Percentiles rank a stretch among this genome's conserved stretches.
These are phyloP conservation scores for Alexandromys fortis DNA, from an alignment of 2,113 vertebrate species.

Conservation along the genomic window DNA sequence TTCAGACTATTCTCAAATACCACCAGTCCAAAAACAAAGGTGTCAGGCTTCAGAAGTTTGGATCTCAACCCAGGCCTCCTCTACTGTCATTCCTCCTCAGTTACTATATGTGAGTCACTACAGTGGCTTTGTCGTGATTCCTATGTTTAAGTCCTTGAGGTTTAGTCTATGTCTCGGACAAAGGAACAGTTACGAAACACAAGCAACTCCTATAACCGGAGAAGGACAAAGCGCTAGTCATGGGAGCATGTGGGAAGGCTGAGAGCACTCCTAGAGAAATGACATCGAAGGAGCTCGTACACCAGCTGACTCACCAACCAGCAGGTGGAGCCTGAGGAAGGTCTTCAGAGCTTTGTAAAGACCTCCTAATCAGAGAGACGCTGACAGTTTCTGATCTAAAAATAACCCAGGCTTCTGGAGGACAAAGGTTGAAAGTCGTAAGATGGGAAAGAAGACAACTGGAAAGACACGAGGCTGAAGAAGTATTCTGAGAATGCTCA, in stretches of 20 bases:
- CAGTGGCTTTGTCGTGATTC: neutral
- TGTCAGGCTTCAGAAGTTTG: neutral
- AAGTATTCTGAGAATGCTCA: neutral
- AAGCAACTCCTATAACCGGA: neutral
- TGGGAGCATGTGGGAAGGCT: neutral
- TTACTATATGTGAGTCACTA: neutral
- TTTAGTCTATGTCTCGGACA: neutral
- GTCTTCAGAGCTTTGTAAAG: neutral
- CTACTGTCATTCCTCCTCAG: neutral
- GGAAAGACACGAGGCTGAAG: neutral
- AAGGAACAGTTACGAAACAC: neutral
- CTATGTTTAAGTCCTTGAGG: neutral
- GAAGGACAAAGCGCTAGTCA: neutral
- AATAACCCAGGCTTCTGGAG: neutral
- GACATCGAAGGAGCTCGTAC: neutral
- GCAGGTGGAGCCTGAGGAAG: neutral
- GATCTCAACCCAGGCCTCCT: neutral
- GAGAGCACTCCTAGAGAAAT: neutral
- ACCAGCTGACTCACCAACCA: neutral
- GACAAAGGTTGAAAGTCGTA: neutral
- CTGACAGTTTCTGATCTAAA: neutral
- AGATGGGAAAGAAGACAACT: neutral
- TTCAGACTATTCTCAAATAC: neutral
- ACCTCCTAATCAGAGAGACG: neutral
- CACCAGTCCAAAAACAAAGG: neutral